Percentiles rank a stretch among this genome's conserved stretches.
These are phyloP conservation scores for Podarcis lilfordi DNA, from an alignment of 2,797 vertebrate species.

Conservation along the genomic window DNA sequence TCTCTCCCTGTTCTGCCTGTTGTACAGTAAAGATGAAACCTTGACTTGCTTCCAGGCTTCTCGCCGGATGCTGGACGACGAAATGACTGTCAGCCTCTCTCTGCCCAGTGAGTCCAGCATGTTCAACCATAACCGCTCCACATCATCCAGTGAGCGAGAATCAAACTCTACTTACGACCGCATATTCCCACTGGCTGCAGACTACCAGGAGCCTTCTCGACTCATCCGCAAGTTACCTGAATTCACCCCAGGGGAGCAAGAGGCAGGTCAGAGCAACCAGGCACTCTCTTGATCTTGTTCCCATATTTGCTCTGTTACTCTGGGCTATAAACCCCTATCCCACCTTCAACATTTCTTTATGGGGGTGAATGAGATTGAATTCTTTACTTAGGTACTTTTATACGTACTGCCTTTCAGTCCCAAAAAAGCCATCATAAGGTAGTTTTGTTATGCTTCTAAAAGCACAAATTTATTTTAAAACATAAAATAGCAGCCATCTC, in stretches of 20 bases:
- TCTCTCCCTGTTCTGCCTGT: neutral
- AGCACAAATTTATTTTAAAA: no score
- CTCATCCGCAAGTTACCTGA: slow-evolving; percentile 93
- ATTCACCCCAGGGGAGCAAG: slow-evolving; percentile 86
- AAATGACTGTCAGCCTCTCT: slow-evolving; percentile 96
- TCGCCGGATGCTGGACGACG: slow-evolving; percentile 94
- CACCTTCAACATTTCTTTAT: neutral
- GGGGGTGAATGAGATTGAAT: neutral
- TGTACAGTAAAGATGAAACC: neutral
- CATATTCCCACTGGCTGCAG: slow-evolving; percentile 93
- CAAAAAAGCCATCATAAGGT: no score
- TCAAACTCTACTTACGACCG: slow-evolving; percentile 94
- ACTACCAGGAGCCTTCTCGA: slow-evolving; percentile 96
- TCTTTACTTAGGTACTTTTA: no score
- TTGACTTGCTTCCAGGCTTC: slow-evolving; percentile 83
- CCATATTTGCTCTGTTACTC: neutral
- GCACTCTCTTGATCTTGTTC: neutral
- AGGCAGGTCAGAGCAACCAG: slow-evolving; percentile 79
- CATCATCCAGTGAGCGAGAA: slow-evolving; percentile 88
- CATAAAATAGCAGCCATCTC: no score
- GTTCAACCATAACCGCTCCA: slow-evolving; percentile 87
- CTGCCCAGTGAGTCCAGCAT: slow-evolving; percentile 95
- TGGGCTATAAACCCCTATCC: neutral
- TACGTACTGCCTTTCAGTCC: no score
- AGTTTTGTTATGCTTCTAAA: no score